Percentiles rank a stretch among this genome's conserved stretches.
Conservation (phyloP, 2,113 vertebrate genomes). For the Indicator indicator region DNA sequence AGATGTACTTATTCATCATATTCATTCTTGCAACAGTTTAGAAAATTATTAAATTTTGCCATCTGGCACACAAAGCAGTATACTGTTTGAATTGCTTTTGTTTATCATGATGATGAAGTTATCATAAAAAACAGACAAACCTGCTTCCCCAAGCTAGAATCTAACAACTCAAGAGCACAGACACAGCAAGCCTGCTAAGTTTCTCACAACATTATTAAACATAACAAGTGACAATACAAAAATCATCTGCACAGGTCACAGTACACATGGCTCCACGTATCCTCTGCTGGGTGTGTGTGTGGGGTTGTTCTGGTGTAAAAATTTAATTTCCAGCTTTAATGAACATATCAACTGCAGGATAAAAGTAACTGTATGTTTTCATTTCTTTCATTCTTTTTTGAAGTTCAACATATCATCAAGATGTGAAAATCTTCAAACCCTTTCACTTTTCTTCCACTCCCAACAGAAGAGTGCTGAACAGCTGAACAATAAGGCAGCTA, state of each 20-base stretch:
- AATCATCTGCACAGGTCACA: not conserved
- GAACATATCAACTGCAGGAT: not conserved
- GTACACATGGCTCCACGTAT: not conserved
- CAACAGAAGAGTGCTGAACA: not conserved
- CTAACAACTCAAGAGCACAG: not conserved
- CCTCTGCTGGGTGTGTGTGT: not conserved
- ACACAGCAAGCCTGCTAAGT: not conserved
- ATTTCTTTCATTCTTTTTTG: not conserved
- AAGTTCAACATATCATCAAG: not conserved
- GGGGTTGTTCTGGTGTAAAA: not conserved
- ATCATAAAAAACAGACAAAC: not conserved
- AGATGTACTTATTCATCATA: conserved; percentile 64
- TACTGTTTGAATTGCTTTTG: conserved; percentile 49
- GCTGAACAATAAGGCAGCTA: not conserved
- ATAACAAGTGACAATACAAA: not conserved
- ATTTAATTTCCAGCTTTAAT: not conserved
- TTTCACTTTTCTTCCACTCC: not conserved
- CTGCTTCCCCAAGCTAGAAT: not conserved
- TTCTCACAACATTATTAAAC: not conserved
- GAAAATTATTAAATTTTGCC: conserved; percentile 59
- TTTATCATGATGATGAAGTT: conserved; percentile 45
- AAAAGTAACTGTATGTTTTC: not conserved
- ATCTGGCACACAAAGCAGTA: conserved; percentile 61
- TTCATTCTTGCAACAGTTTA: conserved; percentile 53
- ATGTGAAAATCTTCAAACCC: not conserved